Conservation (phyloP, 2,888 invertebrate genomes). For the Metopia argyrocephala region DNA sequence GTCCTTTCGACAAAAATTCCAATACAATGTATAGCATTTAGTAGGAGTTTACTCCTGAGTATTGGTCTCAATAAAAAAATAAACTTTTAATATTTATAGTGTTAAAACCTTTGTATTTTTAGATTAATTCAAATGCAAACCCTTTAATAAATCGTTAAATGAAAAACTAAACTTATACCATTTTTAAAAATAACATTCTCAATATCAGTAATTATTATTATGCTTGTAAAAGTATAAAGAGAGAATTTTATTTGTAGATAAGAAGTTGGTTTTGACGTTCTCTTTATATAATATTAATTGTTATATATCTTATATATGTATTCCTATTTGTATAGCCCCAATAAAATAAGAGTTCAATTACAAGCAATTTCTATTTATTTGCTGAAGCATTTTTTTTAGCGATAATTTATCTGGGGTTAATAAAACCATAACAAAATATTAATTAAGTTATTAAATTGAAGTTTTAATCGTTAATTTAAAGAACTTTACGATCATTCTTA, state of each 20-base stretch:
- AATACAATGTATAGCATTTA: too few relatives aligned
- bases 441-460: conserved; percentile 33
- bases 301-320: neutral
- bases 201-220: neutral
- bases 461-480: neutral
- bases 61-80: too few relatives aligned
- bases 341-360: conserved; percentile 6
- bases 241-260: neutral
- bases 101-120: too few relatives aligned
- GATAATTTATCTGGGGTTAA: conserved; percentile 33
- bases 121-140: too few relatives aligned
- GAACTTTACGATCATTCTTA: neutral
- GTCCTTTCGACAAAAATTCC: too few relatives aligned
- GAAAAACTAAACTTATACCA: too few relatives aligned
- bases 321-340: neutral
- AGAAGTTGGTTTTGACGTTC: neutral
- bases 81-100: too few relatives aligned
- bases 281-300: neutral
- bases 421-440: conserved; percentile 24
- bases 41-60: too few relatives aligned
- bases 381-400: neutral
- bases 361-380: neutral
- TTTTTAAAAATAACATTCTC: too few relatives aligned
- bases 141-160: too few relatives aligned
- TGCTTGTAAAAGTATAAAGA: too few relatives aligned